phyloP scores from a whole-genome alignment of 2,888 invertebrate genomes.

The Gandaritis pyraliata region DNA sequence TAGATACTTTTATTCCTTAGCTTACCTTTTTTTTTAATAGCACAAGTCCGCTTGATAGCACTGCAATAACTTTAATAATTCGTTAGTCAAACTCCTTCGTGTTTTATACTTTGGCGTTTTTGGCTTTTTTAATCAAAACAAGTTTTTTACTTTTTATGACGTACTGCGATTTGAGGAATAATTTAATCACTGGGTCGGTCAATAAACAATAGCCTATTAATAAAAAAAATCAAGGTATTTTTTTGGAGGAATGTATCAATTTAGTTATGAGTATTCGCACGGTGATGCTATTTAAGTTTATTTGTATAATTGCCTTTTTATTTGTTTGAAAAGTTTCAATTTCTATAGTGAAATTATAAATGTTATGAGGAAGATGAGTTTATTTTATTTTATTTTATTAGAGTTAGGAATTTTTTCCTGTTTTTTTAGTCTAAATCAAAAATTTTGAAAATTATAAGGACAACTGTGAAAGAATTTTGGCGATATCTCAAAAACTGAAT shows the following conservation, averaged over 20 bases:
- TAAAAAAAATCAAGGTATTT: constrained; percentile 3
- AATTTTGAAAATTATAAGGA: too few species aligned
- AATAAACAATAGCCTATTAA: constrained; percentile 14
- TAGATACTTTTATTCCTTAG: constrained; percentile 10
- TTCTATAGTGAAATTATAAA: too few species aligned
- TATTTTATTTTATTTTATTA: too few species aligned
- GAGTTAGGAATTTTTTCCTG: too few species aligned
- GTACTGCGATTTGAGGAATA: constrained; percentile 38
- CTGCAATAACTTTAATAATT: constrained; percentile 43
- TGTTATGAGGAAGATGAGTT: too few species aligned
- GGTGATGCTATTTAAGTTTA: too few species aligned
- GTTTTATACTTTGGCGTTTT: constrained; percentile 51
- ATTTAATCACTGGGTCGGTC: constrained; percentile 38
- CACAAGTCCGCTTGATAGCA: constrained; percentile 41
- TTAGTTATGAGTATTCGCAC: too few species aligned
- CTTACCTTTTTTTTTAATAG: constrained; percentile 46
- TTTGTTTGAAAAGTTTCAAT: too few species aligned
- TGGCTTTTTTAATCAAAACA: constrained; percentile 48
- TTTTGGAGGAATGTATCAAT: background rate
- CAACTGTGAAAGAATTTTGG: too few species aligned
- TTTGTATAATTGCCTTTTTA: too few species aligned
- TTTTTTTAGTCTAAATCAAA: too few species aligned
- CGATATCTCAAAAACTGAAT: too few species aligned
- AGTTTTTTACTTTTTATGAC: constrained; percentile 45
- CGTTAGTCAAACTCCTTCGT: constrained; percentile 27